Evolutionary conservation across 2,113 vertebrate genomes (phyloP), one percentile per base, ranked within the genome.

Genomic region (Calcarius ornatus): DNA sequence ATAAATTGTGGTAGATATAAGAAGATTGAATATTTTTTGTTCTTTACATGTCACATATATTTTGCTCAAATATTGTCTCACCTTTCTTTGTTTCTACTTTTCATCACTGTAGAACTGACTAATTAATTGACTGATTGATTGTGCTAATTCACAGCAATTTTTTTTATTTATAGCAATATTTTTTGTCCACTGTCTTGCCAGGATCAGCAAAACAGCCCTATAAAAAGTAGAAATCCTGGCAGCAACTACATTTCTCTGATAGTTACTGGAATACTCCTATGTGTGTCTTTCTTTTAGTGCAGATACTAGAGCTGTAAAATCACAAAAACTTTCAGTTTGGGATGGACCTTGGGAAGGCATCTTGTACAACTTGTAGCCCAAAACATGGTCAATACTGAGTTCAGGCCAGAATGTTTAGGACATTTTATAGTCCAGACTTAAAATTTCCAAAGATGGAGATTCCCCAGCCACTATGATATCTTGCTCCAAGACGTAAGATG

Each of bases 1-100:
- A 92, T 94, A 94, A 94, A 86, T 64, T 43, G n/a, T 70, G 35
- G n/a, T 61, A 96, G 72, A 35, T 87, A 11, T 23, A 85, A 80
- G 38, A n/a, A 57, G 51, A 94, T 65, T 35, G 33, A 68, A 45
- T 30, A 9, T 83, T 86, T 94, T 92, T 76, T 81, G 23, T 4
- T 70, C 3, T 90, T 94, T 81, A 81, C 2, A 2, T 84, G 40
- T 27, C 65, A 61, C 5, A 27, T 64, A 42, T 9, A 1, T 88
- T 88, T 92, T 81, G 27, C 40, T 60, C 33, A 91, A 91, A n/a
- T 71, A 68, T 47, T 77, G 15, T 45, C 22, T 92, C 25, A 72
- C 73, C 21, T 82, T 92, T 77, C 57, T 86, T 76, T 92, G 10
- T 82, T 93, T 80, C n/a, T 77, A 33, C 5, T 56, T 14, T 56